phyloP scores from a whole-genome alignment of 1,140 invertebrate species.

The Platorchestia sp. region DNA sequence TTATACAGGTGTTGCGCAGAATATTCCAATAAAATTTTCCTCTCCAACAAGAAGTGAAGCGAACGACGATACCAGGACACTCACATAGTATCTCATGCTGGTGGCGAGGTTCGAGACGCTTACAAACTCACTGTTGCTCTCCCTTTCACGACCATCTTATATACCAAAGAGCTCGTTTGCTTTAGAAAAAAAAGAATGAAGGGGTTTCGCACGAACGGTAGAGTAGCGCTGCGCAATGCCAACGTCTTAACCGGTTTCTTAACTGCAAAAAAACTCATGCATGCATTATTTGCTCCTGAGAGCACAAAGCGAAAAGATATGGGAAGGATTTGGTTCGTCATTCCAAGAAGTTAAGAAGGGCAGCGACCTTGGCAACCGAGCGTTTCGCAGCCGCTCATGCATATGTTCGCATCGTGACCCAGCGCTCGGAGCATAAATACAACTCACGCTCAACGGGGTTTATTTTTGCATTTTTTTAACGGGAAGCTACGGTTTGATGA shows the following conservation, averaged over 20 bases:
- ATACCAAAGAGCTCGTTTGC: not conserved
- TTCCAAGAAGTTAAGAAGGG: not conserved
- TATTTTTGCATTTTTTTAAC: not conserved
- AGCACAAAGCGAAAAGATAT: not conserved
- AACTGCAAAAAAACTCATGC: not conserved
- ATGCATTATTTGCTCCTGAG: not conserved
- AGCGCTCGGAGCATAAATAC: not conserved
- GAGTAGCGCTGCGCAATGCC: not conserved
- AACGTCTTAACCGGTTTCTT: not conserved
- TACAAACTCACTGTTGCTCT: slow-evolving; percentile 2
- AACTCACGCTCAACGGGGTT: not conserved
- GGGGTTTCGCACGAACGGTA: slow-evolving; percentile 8
- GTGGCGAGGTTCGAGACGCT: not conserved
- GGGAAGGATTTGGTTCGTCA: not conserved
- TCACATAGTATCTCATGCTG: slow-evolving; percentile 34
- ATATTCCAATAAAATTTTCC: not conserved
- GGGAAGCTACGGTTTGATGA: not conserved
- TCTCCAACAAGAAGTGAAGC: not conserved
- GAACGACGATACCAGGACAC: not conserved
- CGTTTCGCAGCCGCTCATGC: not conserved
- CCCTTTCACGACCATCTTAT: slow-evolving; percentile 45
- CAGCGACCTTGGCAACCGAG: not conserved
- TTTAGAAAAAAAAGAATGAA: not conserved
- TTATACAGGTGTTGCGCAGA: not conserved
- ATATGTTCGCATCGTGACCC: not conserved